Percentiles rank a stretch among this genome's conserved stretches.
Conservation (phyloP, 2,113 vertebrate species). For the Lipophrys pholis region DNA sequence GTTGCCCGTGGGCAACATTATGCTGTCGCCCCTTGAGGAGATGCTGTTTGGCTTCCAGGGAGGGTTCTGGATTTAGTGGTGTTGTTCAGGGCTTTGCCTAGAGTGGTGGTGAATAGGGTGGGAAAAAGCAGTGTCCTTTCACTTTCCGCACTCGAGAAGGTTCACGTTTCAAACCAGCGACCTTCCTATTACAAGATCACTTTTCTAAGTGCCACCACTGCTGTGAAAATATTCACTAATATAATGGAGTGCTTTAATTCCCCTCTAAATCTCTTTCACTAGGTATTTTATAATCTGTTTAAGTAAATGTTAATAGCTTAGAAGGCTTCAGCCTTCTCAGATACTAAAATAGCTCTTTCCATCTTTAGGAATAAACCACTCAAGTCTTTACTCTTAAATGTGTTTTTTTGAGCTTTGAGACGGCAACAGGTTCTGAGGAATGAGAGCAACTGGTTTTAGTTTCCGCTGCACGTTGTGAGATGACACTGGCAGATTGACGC, state of each 20-base stretch:
- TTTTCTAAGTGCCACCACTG: no score
- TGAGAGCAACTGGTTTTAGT: constrained; percentile 43
- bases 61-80: no score
- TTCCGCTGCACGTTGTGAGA: constrained; percentile 41
- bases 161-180: no score
- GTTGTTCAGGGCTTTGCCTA: no score
- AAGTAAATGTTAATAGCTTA: constrained; percentile 1
- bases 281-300: not conserved
- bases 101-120: no score
- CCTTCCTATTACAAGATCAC: no score
- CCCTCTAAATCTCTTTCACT: not conserved
- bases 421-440: constrained; percentile 39
- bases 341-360: constrained; percentile 17
- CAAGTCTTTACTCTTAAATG: constrained; percentile 37
- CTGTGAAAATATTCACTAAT: not conserved
- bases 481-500: constrained; percentile 63
- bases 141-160: no score
- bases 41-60: no score
- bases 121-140: no score
- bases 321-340: constrained; percentile 16
- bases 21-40: no score
- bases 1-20: no score
- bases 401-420: constrained; percentile 36
- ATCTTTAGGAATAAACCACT: constrained; percentile 29
- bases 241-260: not conserved